Evolutionary conservation across 2,113 vertebrate species (phyloP).

Genomic region (Ivindomyrus marchei): DNA sequence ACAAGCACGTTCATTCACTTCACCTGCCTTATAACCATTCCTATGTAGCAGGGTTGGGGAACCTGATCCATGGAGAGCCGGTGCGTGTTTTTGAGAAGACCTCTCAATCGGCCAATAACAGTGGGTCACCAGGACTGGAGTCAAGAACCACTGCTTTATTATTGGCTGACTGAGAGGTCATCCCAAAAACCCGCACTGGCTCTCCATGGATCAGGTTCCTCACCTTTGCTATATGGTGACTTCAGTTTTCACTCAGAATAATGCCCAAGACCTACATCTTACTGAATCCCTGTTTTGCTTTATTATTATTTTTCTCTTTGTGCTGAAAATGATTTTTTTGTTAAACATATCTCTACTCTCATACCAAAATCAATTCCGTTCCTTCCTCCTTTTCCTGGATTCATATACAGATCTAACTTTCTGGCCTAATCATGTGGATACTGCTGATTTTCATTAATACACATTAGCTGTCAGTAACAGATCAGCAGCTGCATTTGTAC

Average conservation of each 20-base stretch:
- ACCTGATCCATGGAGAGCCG: not conserved
- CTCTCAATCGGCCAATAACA: not conserved
- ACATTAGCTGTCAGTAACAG: not conserved
- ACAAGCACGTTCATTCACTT: not conserved
- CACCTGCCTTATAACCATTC: not conserved
- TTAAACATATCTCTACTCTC: not conserved
- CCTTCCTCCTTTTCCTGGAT: not conserved
- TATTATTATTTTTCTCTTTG: not conserved
- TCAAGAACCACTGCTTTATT: not conserved
- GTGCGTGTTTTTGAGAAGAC: not conserved
- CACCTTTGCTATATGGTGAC: not conserved
- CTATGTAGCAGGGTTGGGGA: not conserved
- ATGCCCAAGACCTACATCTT: not conserved
- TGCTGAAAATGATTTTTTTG: not conserved
- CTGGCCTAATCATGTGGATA: no score
- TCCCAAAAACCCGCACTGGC: no score
- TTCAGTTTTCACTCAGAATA: not conserved
- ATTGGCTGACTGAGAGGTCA: not conserved
- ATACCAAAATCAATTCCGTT: not conserved
- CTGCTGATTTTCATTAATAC: not conserved
- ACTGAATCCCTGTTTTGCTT: not conserved
- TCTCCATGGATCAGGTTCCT: no score
- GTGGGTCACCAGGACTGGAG: not conserved
- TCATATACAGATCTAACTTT: no score
- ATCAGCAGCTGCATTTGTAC: not conserved